phyloP scores from a whole-genome alignment of 1,140 invertebrate genomes.

The Drosophila parvula region DNA sequence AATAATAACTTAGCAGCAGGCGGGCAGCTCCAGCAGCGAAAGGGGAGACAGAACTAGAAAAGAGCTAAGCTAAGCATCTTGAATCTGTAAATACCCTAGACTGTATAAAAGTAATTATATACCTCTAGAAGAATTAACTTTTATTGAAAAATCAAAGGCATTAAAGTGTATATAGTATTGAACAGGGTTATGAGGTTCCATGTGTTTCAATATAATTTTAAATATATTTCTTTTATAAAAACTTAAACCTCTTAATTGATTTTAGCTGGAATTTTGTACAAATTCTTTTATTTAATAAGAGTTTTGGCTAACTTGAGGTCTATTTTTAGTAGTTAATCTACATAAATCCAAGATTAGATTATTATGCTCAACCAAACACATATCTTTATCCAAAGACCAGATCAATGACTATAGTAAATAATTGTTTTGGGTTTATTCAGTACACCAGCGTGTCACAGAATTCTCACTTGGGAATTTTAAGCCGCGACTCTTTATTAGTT shows the following conservation, averaged over 20 bases:
- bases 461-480: not conserved
- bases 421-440: too few relatives aligned
- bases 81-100: conserved; percentile 7
- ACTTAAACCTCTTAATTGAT: not conserved
- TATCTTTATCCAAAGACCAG: not conserved
- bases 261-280: too few relatives aligned
- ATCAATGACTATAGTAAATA: too few relatives aligned
- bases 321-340: not conserved
- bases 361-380: not conserved
- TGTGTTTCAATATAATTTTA: not conserved
- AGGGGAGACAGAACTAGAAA: not conserved
- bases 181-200: too few relatives aligned
- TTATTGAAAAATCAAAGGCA: too few relatives aligned
- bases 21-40: conserved; percentile 14
- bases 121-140: not conserved
- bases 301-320: too few relatives aligned
- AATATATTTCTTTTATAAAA: not conserved
- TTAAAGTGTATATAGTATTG: too few relatives aligned
- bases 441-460: not conserved
- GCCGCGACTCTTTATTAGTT: not conserved
- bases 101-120: not conserved
- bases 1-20: conserved; percentile 68
- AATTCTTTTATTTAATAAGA: too few relatives aligned
- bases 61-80: not conserved
- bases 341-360: not conserved